Evolutionary conservation across 1,140 invertebrate species (phyloP).

Genomic region (Phthorimaea operculella): DNA sequence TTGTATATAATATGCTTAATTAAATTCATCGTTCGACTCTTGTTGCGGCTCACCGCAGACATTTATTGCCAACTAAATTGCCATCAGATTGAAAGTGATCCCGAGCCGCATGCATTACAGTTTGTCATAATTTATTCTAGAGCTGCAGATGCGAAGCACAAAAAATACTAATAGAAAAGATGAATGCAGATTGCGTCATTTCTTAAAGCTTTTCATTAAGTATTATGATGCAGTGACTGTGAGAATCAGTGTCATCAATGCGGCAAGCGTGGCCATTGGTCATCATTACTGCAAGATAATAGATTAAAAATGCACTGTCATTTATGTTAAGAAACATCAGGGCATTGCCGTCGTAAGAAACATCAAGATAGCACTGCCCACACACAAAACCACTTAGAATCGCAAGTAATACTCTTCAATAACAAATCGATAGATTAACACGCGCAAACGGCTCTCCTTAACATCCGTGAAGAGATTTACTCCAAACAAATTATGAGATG

Average conservation of each 20-base stretch:
- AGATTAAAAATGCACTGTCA: conserved; percentile 35
- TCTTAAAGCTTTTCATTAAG: too few relatives aligned
- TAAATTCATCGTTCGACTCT: conserved; percentile 31
- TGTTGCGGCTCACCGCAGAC: conserved; percentile 31
- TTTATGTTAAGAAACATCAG: conserved; percentile 26
- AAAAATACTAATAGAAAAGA: too few relatives aligned
- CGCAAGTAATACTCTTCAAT: neutral
- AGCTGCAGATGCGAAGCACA: too few relatives aligned
- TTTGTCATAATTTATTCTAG: too few relatives aligned
- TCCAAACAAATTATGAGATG: too few relatives aligned
- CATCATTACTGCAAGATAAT: conserved; percentile 13
- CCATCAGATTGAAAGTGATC: conserved; percentile 21
- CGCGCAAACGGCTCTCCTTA: too few relatives aligned
- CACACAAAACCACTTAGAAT: neutral
- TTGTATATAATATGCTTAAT: conserved; percentile 23
- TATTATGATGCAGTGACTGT: too few relatives aligned
- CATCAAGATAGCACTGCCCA: neutral
- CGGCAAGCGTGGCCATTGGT: neutral
- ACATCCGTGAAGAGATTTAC: neutral
- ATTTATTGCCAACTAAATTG: conserved; percentile 29
- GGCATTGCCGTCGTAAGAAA: conserved; percentile 7
- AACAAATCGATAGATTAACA: too few relatives aligned
- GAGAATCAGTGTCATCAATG: too few relatives aligned
- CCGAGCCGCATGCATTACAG: neutral
- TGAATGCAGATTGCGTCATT: too few relatives aligned